Evolutionary conservation across 2,888 invertebrate species (phyloP).

Genomic region (Ophioninae sp.): DNA sequence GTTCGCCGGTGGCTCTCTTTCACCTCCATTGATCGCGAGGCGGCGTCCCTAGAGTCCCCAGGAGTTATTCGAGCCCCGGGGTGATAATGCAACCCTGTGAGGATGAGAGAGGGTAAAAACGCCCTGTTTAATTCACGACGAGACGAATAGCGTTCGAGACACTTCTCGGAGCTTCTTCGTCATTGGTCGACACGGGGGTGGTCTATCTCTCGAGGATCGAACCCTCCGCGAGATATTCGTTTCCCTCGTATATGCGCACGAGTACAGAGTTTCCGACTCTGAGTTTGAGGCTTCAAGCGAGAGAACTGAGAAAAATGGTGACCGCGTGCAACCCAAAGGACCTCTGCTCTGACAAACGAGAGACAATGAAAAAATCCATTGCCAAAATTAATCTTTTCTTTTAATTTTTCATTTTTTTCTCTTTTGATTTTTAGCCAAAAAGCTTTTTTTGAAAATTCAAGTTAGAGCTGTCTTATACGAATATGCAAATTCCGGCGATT

Average conservation of each 20-base stretch:
- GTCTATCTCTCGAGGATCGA: constrained; percentile 61
- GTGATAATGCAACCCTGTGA: constrained; percentile 48
- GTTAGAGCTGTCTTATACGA: too few relatives aligned
- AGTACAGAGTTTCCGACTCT: neutral
- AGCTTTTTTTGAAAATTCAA: neutral
- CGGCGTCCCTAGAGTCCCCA: constrained; percentile 25
- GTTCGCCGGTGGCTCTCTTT: constrained; percentile 18
- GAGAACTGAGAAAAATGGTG: constrained; percentile 17
- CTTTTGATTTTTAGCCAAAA: too few relatives aligned
- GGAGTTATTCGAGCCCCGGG: constrained; percentile 51
- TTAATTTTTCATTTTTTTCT: too few relatives aligned
- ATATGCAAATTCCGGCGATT: neutral
- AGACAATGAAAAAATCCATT: neutral
- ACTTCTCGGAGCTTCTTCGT: constrained; percentile 64
- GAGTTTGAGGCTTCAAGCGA: neutral
- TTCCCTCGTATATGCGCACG: neutral
- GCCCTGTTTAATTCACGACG: constrained; percentile 62
- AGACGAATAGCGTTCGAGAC: constrained; percentile 73
- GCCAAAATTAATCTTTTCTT: neutral
- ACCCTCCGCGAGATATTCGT: constrained; percentile 36
- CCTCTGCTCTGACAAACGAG: neutral
- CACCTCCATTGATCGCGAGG: constrained; percentile 62
- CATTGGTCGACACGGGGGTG: constrained; percentile 69
- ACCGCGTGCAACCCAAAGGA: constrained; percentile 1
- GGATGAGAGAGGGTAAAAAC: constrained; percentile 61